These are phyloP conservation scores for Synergus japonicus DNA, from an alignment of 2,888 invertebrate genomes.

Conservation along the genomic window DNA sequence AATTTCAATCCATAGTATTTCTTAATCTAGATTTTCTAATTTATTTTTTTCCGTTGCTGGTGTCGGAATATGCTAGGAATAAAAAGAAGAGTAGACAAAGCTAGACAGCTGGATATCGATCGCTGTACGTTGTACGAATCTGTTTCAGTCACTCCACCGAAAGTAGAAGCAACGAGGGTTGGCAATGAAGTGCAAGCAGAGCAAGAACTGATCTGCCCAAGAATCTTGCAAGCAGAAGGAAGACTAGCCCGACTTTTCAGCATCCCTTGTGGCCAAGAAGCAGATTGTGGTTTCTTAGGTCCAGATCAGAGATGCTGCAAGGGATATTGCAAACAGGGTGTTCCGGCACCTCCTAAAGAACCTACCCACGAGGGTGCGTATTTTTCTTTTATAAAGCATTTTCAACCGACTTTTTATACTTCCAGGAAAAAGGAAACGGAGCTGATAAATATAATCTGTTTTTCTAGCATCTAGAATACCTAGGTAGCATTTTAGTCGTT, in stretches of 20 bases:
- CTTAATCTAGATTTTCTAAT: background rate
- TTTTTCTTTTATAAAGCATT: background rate
- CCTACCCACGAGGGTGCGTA: constrained; percentile 55
- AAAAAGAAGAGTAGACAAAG: constrained; percentile 18
- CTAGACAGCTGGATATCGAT: constrained; percentile 15
- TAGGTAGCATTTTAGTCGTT: background rate
- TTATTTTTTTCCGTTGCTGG: background rate
- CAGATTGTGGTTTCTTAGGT: constrained; percentile 80
- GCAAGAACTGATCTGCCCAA: constrained; percentile 35
- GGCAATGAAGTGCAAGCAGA: constrained; percentile 22
- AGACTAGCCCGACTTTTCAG: constrained; percentile 77
- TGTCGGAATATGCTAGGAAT: background rate
- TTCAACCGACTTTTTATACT: background rate
- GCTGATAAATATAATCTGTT: background rate
- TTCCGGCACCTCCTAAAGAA: constrained; percentile 62
- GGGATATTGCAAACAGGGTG: constrained; percentile 79
- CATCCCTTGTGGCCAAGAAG: constrained; percentile 79
- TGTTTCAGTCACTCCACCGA: constrained; percentile 31
- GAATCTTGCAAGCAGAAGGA: constrained; percentile 4
- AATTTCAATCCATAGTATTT: background rate
- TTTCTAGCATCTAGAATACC: no score
- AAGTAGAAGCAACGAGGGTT: constrained; percentile 20
- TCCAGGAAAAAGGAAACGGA: background rate
- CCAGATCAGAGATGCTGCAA: constrained; percentile 80
- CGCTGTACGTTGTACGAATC: constrained; percentile 6